phyloP scores from a whole-genome alignment of 1,140 invertebrate genomes.

The Drosophila sp. region DNA sequence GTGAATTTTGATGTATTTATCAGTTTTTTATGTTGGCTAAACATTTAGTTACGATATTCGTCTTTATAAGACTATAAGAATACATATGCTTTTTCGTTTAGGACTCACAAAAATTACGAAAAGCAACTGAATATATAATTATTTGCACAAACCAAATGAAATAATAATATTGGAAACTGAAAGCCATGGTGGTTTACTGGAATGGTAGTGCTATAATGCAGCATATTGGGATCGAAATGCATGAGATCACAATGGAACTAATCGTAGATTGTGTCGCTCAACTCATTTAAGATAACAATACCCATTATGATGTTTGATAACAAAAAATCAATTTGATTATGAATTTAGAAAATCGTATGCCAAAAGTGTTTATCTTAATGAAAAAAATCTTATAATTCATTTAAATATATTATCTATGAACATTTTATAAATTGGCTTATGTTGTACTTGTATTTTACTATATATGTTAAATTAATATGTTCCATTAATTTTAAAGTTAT shows the following conservation, averaged over 20 bases:
- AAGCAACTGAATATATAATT: constrained; percentile 75
- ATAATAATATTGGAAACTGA: constrained; percentile 72
- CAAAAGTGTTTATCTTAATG: constrained; percentile 83
- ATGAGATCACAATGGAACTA: constrained; percentile 27
- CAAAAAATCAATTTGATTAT: constrained; percentile 28
- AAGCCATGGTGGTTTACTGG: constrained; percentile 71
- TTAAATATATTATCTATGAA: constrained; percentile 52
- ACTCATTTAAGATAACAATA: constrained; percentile 62
- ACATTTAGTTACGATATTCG: constrained; percentile 68
- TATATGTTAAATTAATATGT: constrained; percentile 20
- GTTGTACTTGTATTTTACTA: constrained; percentile 36
- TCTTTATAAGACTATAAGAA: constrained; percentile 34
- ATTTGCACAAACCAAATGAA: constrained; percentile 75
- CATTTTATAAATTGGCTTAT: constrained; percentile 45
- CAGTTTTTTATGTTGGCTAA: constrained; percentile 44
- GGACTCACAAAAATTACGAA: constrained; percentile 73
- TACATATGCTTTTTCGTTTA: constrained; percentile 65
- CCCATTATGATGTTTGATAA: constrained; percentile 34
- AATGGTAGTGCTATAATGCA: constrained; percentile 43
- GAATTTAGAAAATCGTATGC: constrained; percentile 71
- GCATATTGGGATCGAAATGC: constrained; percentile 53
- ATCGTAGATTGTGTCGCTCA: constrained; percentile 18
- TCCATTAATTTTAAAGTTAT: constrained; percentile 48
- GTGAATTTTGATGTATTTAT: constrained; percentile 41
- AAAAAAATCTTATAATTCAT: constrained; percentile 75